Evolutionary conservation across 2,888 invertebrate species (phyloP).

Genomic region (Noctua janthe): DNA sequence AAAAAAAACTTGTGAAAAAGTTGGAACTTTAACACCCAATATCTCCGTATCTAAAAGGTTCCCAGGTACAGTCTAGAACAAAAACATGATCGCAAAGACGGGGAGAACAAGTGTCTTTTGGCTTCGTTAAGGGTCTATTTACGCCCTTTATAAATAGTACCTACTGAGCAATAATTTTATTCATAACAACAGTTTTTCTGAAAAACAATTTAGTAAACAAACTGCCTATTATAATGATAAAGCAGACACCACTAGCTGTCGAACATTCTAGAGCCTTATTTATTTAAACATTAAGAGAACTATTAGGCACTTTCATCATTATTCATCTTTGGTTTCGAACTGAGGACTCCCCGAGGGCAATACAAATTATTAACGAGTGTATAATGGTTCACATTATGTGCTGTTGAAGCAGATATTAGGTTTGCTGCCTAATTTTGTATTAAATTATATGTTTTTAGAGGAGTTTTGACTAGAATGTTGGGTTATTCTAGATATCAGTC

Average conservation of each 20-base stretch:
- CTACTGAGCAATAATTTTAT: background rate
- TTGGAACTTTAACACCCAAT: no score
- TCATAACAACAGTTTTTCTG: background rate
- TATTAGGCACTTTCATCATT: constrained; percentile 34
- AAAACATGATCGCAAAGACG: no score
- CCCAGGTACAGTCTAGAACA: no score
- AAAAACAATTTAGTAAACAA: background rate
- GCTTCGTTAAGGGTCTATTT: no score
- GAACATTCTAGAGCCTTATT: constrained; percentile 17
- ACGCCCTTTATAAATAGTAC: no score
- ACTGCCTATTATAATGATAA: background rate
- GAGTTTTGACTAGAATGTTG: background rate
- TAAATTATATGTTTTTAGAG: background rate
- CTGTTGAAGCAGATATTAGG: constrained; percentile 3
- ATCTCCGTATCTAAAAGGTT: no score
- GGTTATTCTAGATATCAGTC: background rate
- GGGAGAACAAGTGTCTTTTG: no score
- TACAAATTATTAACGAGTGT: constrained; percentile 29
- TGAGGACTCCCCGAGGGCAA: constrained; percentile 29
- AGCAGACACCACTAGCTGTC: background rate
- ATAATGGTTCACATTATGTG: constrained; percentile 18
- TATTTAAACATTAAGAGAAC: constrained; percentile 25
- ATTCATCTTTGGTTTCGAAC: constrained; percentile 39
- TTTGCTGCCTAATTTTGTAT: constrained; percentile 4
- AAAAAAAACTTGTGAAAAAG: no score